Evolutionary conservation across 2,113 vertebrate species (phyloP), one percentile per base, ranked within the genome.

Genomic region (Alligator sinensis): DNA sequence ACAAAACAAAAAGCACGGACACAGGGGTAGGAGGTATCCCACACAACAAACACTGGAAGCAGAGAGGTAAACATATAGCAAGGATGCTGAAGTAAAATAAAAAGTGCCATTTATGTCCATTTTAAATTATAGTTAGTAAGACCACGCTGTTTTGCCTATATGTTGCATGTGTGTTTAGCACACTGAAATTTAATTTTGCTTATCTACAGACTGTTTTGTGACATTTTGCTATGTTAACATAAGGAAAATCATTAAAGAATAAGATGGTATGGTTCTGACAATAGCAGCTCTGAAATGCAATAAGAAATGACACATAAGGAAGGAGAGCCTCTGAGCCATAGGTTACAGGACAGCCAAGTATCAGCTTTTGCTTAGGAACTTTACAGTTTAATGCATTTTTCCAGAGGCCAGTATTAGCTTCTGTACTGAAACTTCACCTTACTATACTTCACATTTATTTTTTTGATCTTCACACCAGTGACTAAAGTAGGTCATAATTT

Each of bases 401-500:
- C 83, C 17, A 57, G 86, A 91, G 89, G 78, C 81, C 2, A 3
- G 2, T 82, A 62, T 13, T 90, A 19, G 74, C 54, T 85, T 95
- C 21, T 38, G 66, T 76, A 74, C 72, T 64, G 86, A 60, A 96
- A 68, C 60, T 77, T 89, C 58, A 30, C 22, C 28, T 76, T 87
- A 3, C 81, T 85, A 0, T 59, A 68, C 83, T n/a, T 94, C 55
- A 30, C 87, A 24, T 1, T 87, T 77, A 79, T 57, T 95, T 91
- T 93, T 55, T 25, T 57, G 75, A 13, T 89, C 76, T 74, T 84
- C 76, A 34, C 2, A 76, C 11, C 11, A 34, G 34, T 86, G 88
- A 81, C 64, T 92, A 78, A 83, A 95, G 82, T 86, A 95, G 85
- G 76, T 87, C 82, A 47, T 28, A 1, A 4, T 83, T 96, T 89